Base-by-base conservation (phyloP, 1,140 invertebrate species). In the Hermetia illucens region DNA sequence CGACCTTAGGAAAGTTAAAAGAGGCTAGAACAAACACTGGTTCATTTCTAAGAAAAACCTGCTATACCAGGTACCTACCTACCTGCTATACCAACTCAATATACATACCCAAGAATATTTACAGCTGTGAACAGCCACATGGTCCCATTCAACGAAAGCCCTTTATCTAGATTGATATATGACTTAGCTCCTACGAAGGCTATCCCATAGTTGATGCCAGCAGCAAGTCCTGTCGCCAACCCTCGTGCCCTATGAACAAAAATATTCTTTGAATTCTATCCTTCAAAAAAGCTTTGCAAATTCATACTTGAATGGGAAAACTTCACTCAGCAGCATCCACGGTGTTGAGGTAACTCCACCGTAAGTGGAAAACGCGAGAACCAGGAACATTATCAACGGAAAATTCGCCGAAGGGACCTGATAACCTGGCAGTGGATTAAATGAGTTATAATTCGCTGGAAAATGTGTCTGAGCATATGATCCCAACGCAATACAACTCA, bases 111-210 rank as follows among this genome's bases (percentile, higher is more conserved):
- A 4, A 75, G 13, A 12, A 70, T 59, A n/a, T 69, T 69, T 34
- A 75, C 63, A 3, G 46, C 61, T 5, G 70, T 63, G 53, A 77
- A 82, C 30, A 77, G 60, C 46, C 68, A 76, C 48, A 79, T 80
- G 2, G 61, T 63, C 3, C 70, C 73, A 44, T 66, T 66, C 12
- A 70, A 47, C 12, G 67, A 65, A 1, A 77, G 46, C 4, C 47
- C 24, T 2, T 50, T 49, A 41, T 74, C 64, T 8, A 70, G 38
- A 25, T 69, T 55, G 9, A 66, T 63, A 46, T 76, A 77, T 5
- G 71, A 70, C 49, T 77, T 78, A 15, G 74, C 68, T 1, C 71
- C 64, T 9, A 77, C 45, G 47, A 79, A 79, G 1, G 62, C 69
- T 43, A 69, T 66, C 4, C 70, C 44, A 61, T 77, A 78, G 42